These are phyloP conservation scores for Turdus rufiventris DNA, from an alignment of 2,113 vertebrate genomes.

Conservation along the genomic window DNA sequence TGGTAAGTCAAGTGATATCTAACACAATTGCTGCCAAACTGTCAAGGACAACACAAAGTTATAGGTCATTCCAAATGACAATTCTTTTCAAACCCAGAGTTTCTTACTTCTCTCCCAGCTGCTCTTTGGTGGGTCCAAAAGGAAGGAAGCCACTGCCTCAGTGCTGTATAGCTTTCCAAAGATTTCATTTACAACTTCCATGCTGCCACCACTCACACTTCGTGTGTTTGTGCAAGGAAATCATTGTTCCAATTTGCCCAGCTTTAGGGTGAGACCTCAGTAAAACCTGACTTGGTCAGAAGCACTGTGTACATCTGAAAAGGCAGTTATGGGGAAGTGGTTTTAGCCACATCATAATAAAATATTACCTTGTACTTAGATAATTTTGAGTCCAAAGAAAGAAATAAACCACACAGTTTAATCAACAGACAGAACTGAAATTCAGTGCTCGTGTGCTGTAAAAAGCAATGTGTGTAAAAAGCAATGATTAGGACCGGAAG, in stretches of 20 bases:
- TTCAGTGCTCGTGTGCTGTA: neutral
- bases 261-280: neutral
- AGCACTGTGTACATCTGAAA: neutral
- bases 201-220: neutral
- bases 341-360: neutral
- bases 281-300: neutral
- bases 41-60: neutral
- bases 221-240: neutral
- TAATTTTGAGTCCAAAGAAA: neutral
- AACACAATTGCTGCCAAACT: neutral
- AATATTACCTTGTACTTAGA: neutral
- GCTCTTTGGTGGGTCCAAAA: neutral
- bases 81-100: neutral
- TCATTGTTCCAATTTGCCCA: rapidly evolving
- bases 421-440: neutral
- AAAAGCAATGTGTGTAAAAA: neutral
- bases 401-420: neutral
- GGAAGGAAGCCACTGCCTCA: neutral
- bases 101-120: neutral
- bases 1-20: neutral
- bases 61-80: neutral
- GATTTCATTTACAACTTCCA: neutral
- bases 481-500: neutral
- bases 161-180: neutral
- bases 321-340: neutral